Base-by-base conservation (phyloP, 2,113 vertebrate species). In the Dendropsophus ebraccatus region DNA sequence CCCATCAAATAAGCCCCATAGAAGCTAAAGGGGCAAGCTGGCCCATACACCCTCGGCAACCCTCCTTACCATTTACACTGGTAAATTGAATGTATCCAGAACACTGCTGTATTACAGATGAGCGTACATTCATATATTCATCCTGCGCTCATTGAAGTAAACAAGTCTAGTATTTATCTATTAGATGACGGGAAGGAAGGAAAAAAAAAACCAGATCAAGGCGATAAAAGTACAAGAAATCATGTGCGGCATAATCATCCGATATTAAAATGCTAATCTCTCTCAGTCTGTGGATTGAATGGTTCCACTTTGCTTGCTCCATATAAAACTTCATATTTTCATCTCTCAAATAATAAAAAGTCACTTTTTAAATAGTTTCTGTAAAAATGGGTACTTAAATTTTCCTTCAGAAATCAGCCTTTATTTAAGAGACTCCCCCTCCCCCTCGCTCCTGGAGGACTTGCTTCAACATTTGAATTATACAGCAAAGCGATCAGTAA, bases 211-310 rank as follows among this genome's bases (percentile, higher is more conserved):
- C 67, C 83, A 50, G 72, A 78, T 76, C 37, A 28, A 47, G 62
- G 62, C 49, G 73, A 85, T 85, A 85, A 85, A 79, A 65, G 60
- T 35, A 67, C 25, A 28, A 78, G 62, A 54, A 85, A 85, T 69
- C 74, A 85, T 85, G 73, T 78, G 75, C 84, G 50, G 50, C 60
- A 79, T 79, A 85, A 85, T 85, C 56, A 85, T 85, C 47, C 12
- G 74, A 85, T 85, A 85, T 85, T 85, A 85, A 85, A 85, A 77
- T 85, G 84, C 84, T 85, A 85, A 85, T 85, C 84, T 85, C 62
- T 78, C 75, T 85, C 60, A 69, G 75, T 85, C 74, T 78, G 77
- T 62, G 84, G 84, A 85, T 85, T 79, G 74, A 79, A 85, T 70
- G 84, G 84, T 85, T 85, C 84, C 84, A 85, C 84, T 79, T 85